Base-by-base conservation (phyloP, 2,113 vertebrate genomes). In the Passer domesticus region DNA sequence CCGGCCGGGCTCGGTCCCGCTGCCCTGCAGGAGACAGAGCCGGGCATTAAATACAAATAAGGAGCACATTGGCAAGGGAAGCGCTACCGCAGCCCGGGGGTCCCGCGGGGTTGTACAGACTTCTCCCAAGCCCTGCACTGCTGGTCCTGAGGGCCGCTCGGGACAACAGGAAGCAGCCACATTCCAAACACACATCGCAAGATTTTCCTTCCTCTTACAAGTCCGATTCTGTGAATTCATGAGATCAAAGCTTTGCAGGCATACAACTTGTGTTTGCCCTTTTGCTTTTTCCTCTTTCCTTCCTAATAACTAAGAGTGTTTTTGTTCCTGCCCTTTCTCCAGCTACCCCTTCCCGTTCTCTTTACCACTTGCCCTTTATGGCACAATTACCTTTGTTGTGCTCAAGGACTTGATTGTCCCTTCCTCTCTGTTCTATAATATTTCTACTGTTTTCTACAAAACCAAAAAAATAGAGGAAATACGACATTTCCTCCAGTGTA, bases 1-100 rank as follows among this genome's bases (percentile, higher is more conserved):
- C 1, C 12, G 24, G 0, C 2, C 9, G 4, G 3, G 27, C 2
- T 0, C 0, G 47, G 18, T 10, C 6, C 23, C 15, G 50, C 19
- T 23, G 14, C 15, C 28, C n/a, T 24, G 16, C 17, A 0, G 1
- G 9, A 1, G 5, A 0, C 1, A 18, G 8, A 11, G 22, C 33
- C 73, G 2, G 3, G 12, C 37, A 8, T 18, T 7, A 5, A 13
- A 7, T 4, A 3, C 24, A 18, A 59, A 59, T 37, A 17, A 59
- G n/a, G 58, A 59, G 25, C 11, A 6, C 23, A 11, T 16, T 8
- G 25, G 15, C 16, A 25, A 11, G 25, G 30, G 24, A 4, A 13
- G 5, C 3, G 17, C 13, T 1, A 1, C 10, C 30, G 0, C 7
- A 1, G 46, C 55, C 62, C 37, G 0, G 14, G 14, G n/a, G 4